phyloP scores from a whole-genome alignment of 2,797 vertebrate genomes.

The Alosa sapidissima region DNA sequence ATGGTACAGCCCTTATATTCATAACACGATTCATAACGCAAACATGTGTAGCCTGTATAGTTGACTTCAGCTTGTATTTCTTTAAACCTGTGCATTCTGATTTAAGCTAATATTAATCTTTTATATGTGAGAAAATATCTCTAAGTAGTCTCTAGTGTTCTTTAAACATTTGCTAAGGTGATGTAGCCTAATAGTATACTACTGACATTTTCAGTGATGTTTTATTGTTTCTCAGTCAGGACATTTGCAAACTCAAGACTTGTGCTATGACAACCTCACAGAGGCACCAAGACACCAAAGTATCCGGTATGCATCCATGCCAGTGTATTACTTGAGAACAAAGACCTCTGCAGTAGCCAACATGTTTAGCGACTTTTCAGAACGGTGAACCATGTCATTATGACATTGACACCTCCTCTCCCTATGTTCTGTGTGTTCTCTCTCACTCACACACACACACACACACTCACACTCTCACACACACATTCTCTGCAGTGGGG shows the following conservation, averaged over 20 bases:
- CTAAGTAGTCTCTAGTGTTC: no score
- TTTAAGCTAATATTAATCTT: no score
- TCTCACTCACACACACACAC: constrained; percentile 18
- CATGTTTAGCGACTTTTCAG: not conserved
- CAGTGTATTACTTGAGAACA: not conserved
- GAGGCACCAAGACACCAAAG: constrained; percentile 66
- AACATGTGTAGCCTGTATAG: no score
- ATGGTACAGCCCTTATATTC: not conserved
- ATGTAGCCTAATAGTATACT: not conserved
- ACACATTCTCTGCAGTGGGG: constrained; percentile 51
- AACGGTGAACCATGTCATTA: not conserved
- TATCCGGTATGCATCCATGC: constrained; percentile 59
- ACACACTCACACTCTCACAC: not conserved
- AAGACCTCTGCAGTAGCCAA: not conserved
- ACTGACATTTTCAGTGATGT: not conserved
- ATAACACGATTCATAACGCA: not conserved
- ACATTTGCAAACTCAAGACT: not conserved
- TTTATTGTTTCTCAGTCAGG: not conserved
- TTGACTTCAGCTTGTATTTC: no score
- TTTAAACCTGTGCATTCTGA: no score
- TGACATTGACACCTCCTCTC: not conserved
- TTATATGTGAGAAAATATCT: no score
- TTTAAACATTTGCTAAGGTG: no score
- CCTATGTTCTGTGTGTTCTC: constrained; percentile 12
- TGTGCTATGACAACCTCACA: constrained; percentile 71